A percentile compares a stretch with the other conserved stretches of the same genome.
These are phyloP conservation scores for Hypothenemus hampei DNA, from an alignment of 1,140 invertebrate genomes.

Conservation along the genomic window DNA sequence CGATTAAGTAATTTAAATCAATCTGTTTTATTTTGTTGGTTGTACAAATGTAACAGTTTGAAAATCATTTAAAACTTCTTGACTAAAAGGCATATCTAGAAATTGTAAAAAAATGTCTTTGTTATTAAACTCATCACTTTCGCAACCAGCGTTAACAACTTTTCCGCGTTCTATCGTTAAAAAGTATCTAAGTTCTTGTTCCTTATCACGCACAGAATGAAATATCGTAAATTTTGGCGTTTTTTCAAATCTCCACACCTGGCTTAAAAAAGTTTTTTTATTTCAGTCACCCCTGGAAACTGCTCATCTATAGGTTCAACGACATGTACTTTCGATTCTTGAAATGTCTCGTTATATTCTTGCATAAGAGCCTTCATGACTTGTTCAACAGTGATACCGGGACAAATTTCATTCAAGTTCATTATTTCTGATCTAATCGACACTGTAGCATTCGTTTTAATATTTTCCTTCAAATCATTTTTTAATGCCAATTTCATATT, in stretches of 20 bases:
- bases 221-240: conserved; percentile 67
- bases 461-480: conserved; percentile 32
- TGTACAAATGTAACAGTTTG: too few relatives aligned
- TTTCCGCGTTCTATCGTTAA: conserved; percentile 11
- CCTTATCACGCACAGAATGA: background rate
- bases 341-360: background rate
- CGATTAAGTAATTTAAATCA: too few relatives aligned
- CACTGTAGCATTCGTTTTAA: conserved; percentile 75
- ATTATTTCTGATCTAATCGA: conserved; percentile 73
- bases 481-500: conserved; percentile 60
- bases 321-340: conserved; percentile 32
- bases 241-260: conserved; percentile 83
- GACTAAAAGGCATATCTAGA: conserved; percentile 12
- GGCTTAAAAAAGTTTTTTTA: conserved; percentile 64
- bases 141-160: conserved; percentile 4
- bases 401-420: conserved; percentile 69
- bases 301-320: conserved; percentile 71
- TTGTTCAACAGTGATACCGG: conserved; percentile 60
- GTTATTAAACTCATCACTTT: background rate
- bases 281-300: conserved; percentile 57
- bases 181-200: background rate
- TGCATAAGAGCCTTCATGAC: conserved; percentile 64
- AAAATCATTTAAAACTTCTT: conserved; percentile 18
- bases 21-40: too few relatives aligned
- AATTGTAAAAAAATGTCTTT: background rate